phyloP scores from a whole-genome alignment of 2,113 vertebrate species.

The Petrocephalus microphthalmus region DNA sequence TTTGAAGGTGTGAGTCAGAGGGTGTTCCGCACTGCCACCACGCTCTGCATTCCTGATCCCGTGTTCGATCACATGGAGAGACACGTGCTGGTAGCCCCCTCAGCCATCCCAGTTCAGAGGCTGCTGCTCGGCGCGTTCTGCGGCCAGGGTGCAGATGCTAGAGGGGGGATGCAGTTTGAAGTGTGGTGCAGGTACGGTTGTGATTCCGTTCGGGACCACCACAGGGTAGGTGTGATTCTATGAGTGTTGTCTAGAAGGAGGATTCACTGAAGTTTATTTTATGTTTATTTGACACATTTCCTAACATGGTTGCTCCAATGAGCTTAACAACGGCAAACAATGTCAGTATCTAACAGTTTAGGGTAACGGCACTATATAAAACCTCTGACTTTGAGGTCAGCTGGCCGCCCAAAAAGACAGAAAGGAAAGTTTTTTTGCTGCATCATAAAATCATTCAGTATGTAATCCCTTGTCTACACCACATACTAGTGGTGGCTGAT shows the following conservation, averaged over 20 bases:
- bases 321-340: not conserved
- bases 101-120: slow-evolving; percentile 79
- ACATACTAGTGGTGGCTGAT: not conserved
- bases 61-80: slow-evolving; percentile 74
- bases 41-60: slow-evolving; percentile 83
- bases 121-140: slow-evolving; percentile 73
- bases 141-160: slow-evolving; percentile 51
- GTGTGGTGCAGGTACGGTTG: slow-evolving; percentile 88
- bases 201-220: not conserved
- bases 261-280: not conserved
- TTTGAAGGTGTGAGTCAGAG: slow-evolving; percentile 68
- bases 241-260: not conserved
- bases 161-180: slow-evolving; percentile 85
- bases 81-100: slow-evolving; percentile 71
- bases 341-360: not conserved
- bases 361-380: not conserved
- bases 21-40: slow-evolving; percentile 73
- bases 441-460: not conserved
- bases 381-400: not conserved
- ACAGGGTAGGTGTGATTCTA: not conserved
- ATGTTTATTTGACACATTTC: not conserved
- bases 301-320: not conserved
- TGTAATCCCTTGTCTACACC: not conserved
- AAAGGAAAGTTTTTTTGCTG: not conserved
- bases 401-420: not conserved